phyloP scores from a whole-genome alignment of 2,888 invertebrate genomes.

The Cylindroiulus punctatus region DNA sequence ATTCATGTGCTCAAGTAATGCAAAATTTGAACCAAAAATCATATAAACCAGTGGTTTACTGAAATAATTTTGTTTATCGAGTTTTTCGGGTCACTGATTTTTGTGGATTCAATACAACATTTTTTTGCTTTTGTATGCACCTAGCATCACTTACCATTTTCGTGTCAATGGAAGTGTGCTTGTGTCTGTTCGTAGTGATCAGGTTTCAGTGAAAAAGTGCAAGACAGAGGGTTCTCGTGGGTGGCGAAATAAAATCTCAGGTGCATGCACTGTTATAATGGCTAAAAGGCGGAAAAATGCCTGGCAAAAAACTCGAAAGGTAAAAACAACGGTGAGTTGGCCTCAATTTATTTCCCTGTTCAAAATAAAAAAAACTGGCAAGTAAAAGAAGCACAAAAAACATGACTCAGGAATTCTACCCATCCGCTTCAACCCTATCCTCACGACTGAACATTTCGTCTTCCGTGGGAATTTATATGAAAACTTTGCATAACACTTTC shows the following conservation, averaged over 20 bases:
- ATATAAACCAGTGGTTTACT: no score
- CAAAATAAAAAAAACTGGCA: neutral
- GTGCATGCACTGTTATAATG: neutral
- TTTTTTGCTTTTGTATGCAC: neutral
- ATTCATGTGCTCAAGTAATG: no score
- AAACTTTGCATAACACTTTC: neutral
- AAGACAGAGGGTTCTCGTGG: neutral
- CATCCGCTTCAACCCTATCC: slow-evolving; percentile 11
- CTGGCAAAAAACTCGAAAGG: neutral
- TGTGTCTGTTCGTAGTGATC: neutral
- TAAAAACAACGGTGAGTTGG: slow-evolving; percentile 17
- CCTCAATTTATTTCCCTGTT: slow-evolving; percentile 33
- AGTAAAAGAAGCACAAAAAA: neutral
- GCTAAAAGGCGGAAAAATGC: neutral
- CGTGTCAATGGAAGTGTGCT: no score
- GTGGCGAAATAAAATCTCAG: slow-evolving; percentile 1
- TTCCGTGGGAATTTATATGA: neutral
- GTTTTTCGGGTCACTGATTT: no score
- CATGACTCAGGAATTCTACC: slow-evolving; percentile 3
- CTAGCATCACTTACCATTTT: neutral
- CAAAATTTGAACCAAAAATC: no score
- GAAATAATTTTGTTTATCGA: no score
- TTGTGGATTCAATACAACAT: neutral
- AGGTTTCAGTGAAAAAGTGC: neutral
- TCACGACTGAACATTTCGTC: neutral